Base-by-base conservation (phyloP, 2,113 vertebrate genomes). In the Odocoileus virginianus region DNA sequence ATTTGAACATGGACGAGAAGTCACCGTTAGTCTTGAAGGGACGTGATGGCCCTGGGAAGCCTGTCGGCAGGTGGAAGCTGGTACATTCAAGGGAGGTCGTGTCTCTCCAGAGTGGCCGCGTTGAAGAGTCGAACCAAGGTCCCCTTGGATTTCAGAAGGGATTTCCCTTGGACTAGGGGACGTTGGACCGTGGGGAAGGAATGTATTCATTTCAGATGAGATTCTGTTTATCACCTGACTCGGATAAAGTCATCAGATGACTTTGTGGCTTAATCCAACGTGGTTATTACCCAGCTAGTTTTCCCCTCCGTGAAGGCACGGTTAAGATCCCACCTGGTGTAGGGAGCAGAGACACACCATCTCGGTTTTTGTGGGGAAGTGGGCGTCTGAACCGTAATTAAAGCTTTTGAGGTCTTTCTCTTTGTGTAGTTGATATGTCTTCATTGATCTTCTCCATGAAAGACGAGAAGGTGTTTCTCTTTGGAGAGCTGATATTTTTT, bases 71-170 rank as follows among this genome's bases (percentile, higher is more conserved):
- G 23, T 1, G 7, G 57, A 28, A 7, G 36, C 50, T 10, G 1
- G 2, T 3, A 1, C 2, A 0, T 50, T 30, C 40, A 3, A 0
- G 2, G 10, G 8, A 33, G 25, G 19, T 27, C 1, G 0, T 14
- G 0, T 36, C 10, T 4, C 19, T 79, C 6, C 21, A 3, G 12
- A 40, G 2, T 2, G 55, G 55, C 17, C 1, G 2, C 0, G 0
- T 6, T 13, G 15, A 7, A 47, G 7, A 1, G 12, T 4, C 6
- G 3, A 8, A 16, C 5, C 15, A 33, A 23, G 19, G 12, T 55
- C 19, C 1, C 1, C 45, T 21, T 21, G 25, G 11, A 2, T 23
- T 33, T 55, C 54, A 40, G 1, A 55, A 16, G 60, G 54, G 55
- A 21, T 17, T 25, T 55, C n/a, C 54, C 17, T 19, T 33, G 10